phyloP scores from a whole-genome alignment of 2,113 vertebrate genomes.

The Piaya cayana region DNA sequence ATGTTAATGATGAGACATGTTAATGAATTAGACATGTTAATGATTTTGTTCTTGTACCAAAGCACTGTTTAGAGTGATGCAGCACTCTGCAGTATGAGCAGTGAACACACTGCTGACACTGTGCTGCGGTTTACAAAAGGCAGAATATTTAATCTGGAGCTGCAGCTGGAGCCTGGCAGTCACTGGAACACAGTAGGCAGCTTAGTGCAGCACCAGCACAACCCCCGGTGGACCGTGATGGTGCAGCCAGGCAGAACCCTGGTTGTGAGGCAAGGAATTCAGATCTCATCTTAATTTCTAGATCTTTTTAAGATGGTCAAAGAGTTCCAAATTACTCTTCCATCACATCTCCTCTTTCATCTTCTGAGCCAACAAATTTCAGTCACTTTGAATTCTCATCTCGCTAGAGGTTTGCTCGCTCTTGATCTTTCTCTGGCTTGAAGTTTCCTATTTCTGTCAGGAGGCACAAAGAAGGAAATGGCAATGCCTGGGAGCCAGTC shows the following conservation, averaged over 20 bases:
- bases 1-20: too few relatives aligned
- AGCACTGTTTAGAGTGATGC: not conserved
- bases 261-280: not conserved
- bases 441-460: not conserved
- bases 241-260: not conserved
- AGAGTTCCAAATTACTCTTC: not conserved
- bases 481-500: not conserved
- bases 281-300: not conserved
- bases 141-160: not conserved
- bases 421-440: not conserved
- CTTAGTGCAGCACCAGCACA: not conserved
- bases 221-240: not conserved
- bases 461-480: not conserved
- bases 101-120: not conserved
- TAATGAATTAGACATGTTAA: too few relatives aligned
- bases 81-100: not conserved
- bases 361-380: not conserved
- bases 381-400: not conserved
- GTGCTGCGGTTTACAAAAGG: not conserved
- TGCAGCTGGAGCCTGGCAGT: not conserved
- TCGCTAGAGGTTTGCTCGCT: not conserved
- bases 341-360: not conserved
- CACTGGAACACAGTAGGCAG: accelerated
- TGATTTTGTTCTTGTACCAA: not conserved
- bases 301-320: not conserved